A percentile compares a stretch with the other conserved stretches of the same genome.
These are phyloP conservation scores for Sterrhoptilus dennistouni DNA, from an alignment of 2,113 vertebrate species.

Conservation along the genomic window DNA sequence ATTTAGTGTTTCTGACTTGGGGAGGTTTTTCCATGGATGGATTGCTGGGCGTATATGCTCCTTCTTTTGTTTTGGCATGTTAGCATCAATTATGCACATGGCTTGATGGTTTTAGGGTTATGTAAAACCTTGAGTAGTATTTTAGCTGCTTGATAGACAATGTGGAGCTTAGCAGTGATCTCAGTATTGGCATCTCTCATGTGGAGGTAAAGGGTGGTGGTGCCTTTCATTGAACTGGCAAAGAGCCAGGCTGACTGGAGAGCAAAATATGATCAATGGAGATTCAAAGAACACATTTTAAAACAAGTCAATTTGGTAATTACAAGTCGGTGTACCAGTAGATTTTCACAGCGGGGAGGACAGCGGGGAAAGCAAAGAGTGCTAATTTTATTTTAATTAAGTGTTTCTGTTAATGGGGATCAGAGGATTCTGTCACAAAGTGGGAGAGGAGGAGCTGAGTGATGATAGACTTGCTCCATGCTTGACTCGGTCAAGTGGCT, in stretches of 20 bases:
- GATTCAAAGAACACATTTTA: not conserved
- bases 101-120: not conserved
- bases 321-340: not conserved
- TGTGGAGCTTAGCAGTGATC: not conserved
- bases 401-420: slow-evolving; percentile 25
- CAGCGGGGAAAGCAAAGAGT: not conserved
- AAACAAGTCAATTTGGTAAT: slow-evolving; percentile 39
- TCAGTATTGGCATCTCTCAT: not conserved
- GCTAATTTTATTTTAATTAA: slow-evolving; percentile 60
- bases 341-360: slow-evolving; percentile 42
- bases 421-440: not conserved
- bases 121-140: not conserved
- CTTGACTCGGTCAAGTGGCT: slow-evolving; percentile 30
- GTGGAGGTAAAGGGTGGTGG: not conserved
- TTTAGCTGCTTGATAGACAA: not conserved
- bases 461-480: not conserved
- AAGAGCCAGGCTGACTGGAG: not conserved
- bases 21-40: not conserved
- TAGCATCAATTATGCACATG: not conserved
- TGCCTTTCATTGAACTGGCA: not conserved
- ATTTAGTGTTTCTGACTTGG: not conserved
- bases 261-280: slow-evolving; percentile 3
- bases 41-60: not conserved
- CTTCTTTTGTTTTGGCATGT: not conserved
- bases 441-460: not conserved